Evolutionary conservation across 2,113 vertebrate genomes (phyloP).

Genomic region (Sebastes fasciatus): DNA sequence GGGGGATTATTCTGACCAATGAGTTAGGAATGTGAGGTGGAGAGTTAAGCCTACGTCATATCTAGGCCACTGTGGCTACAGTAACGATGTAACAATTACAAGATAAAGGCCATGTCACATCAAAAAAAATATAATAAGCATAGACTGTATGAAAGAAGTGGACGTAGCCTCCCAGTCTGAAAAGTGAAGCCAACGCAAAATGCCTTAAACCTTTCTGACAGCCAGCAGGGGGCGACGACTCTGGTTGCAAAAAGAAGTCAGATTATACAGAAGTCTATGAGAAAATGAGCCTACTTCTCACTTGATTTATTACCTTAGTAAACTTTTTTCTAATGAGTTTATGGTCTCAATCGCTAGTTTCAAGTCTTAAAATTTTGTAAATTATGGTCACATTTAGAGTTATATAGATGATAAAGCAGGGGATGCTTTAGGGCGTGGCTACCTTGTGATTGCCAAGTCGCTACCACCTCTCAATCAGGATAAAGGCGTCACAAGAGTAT

Average conservation of each 20-base stretch:
- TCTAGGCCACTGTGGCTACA: neutral
- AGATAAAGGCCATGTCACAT: neutral
- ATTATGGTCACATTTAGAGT: neutral
- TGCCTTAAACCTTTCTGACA: neutral
- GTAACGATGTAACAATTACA: neutral
- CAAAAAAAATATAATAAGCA: neutral
- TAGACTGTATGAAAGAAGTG: neutral
- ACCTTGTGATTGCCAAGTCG: neutral
- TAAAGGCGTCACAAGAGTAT: no score
- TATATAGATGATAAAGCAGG: neutral
- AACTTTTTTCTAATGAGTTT: neutral
- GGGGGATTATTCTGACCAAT: slow-evolving; percentile 3
- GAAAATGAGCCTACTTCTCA: neutral
- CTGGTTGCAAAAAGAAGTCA: neutral
- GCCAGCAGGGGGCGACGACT: neutral
- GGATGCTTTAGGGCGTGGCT: neutral
- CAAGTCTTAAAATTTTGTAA: neutral
- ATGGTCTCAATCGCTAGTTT: no score
- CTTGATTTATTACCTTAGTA: neutral
- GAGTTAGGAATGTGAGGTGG: slow-evolving; percentile 21
- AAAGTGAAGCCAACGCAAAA: neutral
- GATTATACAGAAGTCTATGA: neutral
- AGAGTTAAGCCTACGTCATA: neutral
- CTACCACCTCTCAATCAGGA: neutral
- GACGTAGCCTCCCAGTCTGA: neutral